These are phyloP conservation scores for Tyrophagus putrescentiae DNA, from an alignment of 1,140 invertebrate species.

Conservation along the genomic window DNA sequence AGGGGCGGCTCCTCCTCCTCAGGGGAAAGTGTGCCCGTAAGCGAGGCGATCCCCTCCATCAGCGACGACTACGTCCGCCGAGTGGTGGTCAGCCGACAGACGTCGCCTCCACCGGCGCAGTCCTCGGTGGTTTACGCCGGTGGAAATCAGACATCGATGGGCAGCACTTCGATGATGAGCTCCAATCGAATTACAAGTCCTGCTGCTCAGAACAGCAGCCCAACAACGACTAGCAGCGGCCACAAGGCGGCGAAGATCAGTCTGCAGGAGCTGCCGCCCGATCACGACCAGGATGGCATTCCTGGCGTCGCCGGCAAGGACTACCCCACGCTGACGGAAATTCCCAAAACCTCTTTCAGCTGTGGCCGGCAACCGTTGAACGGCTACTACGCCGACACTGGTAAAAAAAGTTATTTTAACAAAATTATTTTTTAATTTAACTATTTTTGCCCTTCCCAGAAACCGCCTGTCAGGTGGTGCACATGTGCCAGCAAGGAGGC, in stretches of 20 bases:
- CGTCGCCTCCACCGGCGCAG: neutral
- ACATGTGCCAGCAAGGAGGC: conserved; percentile 41
- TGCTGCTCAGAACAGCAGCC: neutral
- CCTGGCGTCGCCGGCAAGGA: conserved; percentile 26
- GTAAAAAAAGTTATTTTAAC: conserved; percentile 19
- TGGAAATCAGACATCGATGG: too few species aligned
- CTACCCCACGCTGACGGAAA: conserved; percentile 25
- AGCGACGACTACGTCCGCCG: neutral
- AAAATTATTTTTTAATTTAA: conserved; percentile 1
- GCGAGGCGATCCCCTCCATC: neutral
- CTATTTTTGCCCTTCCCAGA: conserved; percentile 49
- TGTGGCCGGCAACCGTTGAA: conserved; percentile 29
- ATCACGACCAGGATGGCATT: conserved; percentile 27
- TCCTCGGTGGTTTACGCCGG: too few species aligned
- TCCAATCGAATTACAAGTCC: too few species aligned
- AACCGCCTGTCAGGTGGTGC: conserved; percentile 63
- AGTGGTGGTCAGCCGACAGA: neutral
- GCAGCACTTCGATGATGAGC: too few species aligned
- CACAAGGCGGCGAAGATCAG: conserved; percentile 11
- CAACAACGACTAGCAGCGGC: neutral
- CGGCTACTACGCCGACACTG: conserved; percentile 33
- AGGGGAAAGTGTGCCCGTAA: neutral
- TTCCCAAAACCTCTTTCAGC: conserved; percentile 32
- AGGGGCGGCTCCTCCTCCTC: too few species aligned
- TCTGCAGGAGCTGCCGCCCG: conserved; percentile 14